Base-by-base conservation (phyloP, 2,888 invertebrate genomes). In the Meta bourneti region DNA sequence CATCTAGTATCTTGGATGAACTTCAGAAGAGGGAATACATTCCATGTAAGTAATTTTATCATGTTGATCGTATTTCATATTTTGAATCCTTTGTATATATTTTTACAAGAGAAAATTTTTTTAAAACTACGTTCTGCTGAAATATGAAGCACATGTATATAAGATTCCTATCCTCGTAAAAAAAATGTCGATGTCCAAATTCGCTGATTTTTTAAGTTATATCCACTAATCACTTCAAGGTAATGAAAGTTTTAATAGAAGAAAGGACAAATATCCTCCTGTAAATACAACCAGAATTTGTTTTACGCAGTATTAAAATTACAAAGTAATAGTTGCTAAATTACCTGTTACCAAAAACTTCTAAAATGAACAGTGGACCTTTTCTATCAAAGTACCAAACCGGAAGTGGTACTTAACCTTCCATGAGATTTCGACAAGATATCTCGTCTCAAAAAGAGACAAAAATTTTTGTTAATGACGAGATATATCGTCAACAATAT, bases 1-100 rank as follows among this genome's bases (percentile, higher is more conserved):
- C 96, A 91, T 96, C 96, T 8, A 96, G 96, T 94, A 95, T 96
- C 94, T 94, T 96, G 85, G 94, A 95, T 70, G 95, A 96, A 8
- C 94, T 96, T 92, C 95, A 96, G 92, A 95, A 95, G 78, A 94
- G 94, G 90, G 94, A 69, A 13, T 75, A 34, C 9, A 19, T 89
- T 13, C 92, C 92, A 70, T 78, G 91, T 91, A 83, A 85, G 48
- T 16, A 19, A 71, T 54, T 70, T n/a, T 51, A 52, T 34, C 52
- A 20, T 20, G 1, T 49, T 49, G 7, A 6, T 19, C 5, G 20
- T 16, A 19, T 34, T 34, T 20, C 0, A 19, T 19, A 19, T 7
- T 11, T n/a, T 16, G 0, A n/a, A 7, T 19, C 16, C 11, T 11
- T 72, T 72, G 11, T 19, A 72, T 19, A 72, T 34, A 34, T 34